phyloP scores from a whole-genome alignment of 2,113 vertebrate genomes.

The Cavia porcellus region DNA sequence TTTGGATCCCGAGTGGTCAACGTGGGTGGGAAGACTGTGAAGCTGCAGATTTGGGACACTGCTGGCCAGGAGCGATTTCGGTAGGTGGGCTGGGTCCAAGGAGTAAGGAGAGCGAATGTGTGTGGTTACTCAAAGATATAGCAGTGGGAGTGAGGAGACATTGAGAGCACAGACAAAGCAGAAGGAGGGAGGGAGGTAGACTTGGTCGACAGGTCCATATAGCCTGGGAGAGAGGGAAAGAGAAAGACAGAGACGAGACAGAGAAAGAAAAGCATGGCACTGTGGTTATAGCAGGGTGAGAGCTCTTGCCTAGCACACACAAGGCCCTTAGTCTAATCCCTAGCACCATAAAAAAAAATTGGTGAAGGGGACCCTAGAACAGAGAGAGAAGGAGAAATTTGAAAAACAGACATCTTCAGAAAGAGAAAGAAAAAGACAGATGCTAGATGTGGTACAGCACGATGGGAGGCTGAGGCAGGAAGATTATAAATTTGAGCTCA shows the following conservation, averaged over 20 bases:
- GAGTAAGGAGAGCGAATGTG: background rate
- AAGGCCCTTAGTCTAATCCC: background rate
- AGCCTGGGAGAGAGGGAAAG: background rate
- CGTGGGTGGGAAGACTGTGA: slow-evolving; percentile 95
- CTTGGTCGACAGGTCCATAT: background rate
- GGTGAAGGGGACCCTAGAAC: background rate
- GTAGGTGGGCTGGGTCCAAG: slow-evolving; percentile 83
- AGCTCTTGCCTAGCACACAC: background rate
- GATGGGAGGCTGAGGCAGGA: too few relatives aligned
- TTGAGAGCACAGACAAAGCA: background rate
- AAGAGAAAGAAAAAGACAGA: background rate
- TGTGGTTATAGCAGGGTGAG: background rate
- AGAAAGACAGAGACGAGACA: background rate
- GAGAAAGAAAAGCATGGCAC: background rate
- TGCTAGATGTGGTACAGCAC: background rate
- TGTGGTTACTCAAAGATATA: background rate
- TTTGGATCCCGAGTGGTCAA: slow-evolving; percentile 96
- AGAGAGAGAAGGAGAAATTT: background rate
- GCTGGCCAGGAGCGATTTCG: slow-evolving; percentile 96
- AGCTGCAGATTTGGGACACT: slow-evolving; percentile 97
- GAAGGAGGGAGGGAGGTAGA: background rate
- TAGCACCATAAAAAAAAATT: background rate
- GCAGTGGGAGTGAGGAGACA: background rate
- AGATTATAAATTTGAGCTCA: too few relatives aligned
- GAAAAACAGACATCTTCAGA: background rate